A percentile compares a stretch with the other conserved stretches of the same genome.
Conservation (phyloP, 2,797 vertebrate species). For the Alosa sapidissima region DNA sequence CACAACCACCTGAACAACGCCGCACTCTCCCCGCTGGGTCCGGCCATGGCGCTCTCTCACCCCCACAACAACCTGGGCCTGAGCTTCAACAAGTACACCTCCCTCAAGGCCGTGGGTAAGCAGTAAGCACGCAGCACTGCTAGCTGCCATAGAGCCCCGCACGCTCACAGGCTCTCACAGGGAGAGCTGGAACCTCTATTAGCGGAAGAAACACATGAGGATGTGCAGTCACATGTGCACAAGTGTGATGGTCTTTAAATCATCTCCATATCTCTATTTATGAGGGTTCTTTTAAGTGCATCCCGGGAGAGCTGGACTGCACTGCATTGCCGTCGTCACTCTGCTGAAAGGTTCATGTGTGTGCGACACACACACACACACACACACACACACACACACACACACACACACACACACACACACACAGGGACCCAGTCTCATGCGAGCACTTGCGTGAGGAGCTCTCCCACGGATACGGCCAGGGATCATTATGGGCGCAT, state of each 20-base stretch:
- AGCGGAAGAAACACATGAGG: no score
- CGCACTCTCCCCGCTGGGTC: constrained; percentile 69
- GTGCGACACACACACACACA: no score
- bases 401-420: background rate
- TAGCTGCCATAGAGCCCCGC: no score
- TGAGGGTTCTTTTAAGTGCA: background rate
- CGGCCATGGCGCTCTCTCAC: constrained; percentile 77
- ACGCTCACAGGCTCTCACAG: background rate
- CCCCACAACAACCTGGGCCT: constrained; percentile 79
- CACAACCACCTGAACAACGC: constrained; percentile 85
- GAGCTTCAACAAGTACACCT: constrained; percentile 81
- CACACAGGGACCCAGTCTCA: background rate
- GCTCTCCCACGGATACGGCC: background rate
- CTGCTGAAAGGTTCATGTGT: background rate
- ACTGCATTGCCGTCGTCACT: background rate
- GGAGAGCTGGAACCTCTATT: no score
- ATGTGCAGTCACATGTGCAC: no score
- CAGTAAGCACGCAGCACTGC: no score
- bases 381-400: background rate
- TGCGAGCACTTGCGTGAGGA: background rate
- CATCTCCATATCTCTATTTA: background rate
- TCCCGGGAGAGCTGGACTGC: background rate
- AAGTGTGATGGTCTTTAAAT: background rate
- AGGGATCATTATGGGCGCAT: background rate
- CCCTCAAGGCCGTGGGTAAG: constrained; percentile 88